Conservation (phyloP, 2,113 vertebrate genomes). For the Anas platyrhynchos region DNA sequence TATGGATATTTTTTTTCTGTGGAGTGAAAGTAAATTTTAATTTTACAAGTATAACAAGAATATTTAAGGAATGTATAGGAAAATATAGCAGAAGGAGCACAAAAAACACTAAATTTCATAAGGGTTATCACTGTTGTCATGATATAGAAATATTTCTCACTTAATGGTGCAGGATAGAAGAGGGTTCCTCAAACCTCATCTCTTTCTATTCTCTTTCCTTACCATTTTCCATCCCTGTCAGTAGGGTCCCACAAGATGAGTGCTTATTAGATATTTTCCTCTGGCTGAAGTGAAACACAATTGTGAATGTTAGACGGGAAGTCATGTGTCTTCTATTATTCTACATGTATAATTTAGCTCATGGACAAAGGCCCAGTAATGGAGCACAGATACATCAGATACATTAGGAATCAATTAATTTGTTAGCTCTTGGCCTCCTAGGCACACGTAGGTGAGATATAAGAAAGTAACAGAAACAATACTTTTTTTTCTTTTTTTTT, state of each 20-base stretch:
- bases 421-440: neutral
- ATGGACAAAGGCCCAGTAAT: slow-evolving; percentile 6
- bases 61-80: neutral
- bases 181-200: neutral
- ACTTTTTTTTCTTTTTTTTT: neutral
- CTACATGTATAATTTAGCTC: slow-evolving; percentile 20
- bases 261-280: neutral
- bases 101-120: neutral
- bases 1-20: neutral
- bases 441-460: neutral
- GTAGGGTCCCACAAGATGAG: neutral
- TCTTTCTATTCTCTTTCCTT: neutral
- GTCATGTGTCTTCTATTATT: slow-evolving; percentile 20
- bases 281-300: neutral
- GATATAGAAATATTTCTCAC: neutral
- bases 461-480: neutral
- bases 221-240: neutral
- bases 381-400: neutral
- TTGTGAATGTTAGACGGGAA: neutral
- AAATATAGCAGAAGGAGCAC: neutral
- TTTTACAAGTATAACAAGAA: neutral
- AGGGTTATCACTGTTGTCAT: neutral
- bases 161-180: neutral
- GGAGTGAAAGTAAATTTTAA: neutral
- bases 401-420: neutral